Evolutionary conservation across 2,888 invertebrate species (phyloP).

Genomic region (Odontomyia ornata): DNA sequence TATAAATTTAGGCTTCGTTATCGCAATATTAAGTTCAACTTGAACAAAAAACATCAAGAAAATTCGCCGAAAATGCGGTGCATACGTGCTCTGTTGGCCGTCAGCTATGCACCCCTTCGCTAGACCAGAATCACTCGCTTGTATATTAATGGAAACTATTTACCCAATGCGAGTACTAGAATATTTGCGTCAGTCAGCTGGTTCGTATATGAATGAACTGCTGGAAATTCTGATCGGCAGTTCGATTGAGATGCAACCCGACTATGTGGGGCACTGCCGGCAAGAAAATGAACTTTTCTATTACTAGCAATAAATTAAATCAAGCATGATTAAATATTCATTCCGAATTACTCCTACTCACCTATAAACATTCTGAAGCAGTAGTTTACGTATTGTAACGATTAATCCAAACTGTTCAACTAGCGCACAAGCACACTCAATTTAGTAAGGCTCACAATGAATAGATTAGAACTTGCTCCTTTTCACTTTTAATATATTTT

Average conservation of each 20-base stretch:
- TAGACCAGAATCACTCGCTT: too few species aligned
- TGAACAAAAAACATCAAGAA: neutral
- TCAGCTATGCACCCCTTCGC: neutral
- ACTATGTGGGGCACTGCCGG: neutral
- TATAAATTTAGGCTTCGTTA: slow-evolving; percentile 18
- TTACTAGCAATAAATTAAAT: neutral
- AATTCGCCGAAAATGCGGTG: neutral
- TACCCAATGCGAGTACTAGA: too few species aligned
- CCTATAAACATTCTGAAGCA: slow-evolving; percentile 27
- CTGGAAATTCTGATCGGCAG: too few species aligned
- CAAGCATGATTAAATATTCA: neutral
- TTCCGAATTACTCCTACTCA: neutral
- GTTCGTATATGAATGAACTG: too few species aligned
- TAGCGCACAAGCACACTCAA: neutral
- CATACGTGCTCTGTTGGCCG: neutral
- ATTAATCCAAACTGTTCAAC: neutral
- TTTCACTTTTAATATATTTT: neutral
- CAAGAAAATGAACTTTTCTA: neutral
- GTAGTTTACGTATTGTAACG: neutral
- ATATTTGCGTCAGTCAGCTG: too few species aligned
- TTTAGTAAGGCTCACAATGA: neutral
- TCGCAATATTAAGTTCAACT: neutral
- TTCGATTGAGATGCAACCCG: too few species aligned
- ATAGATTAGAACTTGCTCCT: neutral
- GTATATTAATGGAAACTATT: too few species aligned